phyloP scores from a whole-genome alignment of 2,797 vertebrate genomes.

The Pseudopleuronectes americanus region DNA sequence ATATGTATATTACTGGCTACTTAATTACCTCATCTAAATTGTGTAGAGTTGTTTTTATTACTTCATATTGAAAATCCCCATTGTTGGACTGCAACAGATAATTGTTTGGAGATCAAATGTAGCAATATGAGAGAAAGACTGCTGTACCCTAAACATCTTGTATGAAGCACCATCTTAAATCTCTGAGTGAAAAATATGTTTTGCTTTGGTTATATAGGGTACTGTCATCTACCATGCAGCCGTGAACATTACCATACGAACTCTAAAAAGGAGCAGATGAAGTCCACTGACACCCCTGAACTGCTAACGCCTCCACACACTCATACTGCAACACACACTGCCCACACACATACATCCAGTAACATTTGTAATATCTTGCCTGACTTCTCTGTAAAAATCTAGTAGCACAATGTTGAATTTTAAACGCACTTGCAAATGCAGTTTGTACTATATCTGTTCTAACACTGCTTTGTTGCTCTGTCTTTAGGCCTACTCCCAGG shows the following conservation, averaged over 20 bases:
- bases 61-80: not conserved
- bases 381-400: slow-evolving; percentile 64
- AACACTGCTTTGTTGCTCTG: slow-evolving; percentile 57
- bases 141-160: not conserved
- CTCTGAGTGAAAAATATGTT: slow-evolving; percentile 7
- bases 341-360: slow-evolving; percentile 75
- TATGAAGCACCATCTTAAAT: not conserved
- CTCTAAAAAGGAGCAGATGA: slow-evolving; percentile 75
- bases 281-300: slow-evolving; percentile 75
- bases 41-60: not conserved
- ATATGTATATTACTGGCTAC: not conserved
- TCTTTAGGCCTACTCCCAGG: slow-evolving; percentile 95
- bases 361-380: slow-evolving; percentile 68
- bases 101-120: not conserved
- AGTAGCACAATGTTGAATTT: slow-evolving; percentile 57
- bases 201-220: slow-evolving; percentile 6
- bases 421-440: slow-evolving; percentile 43
- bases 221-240: slow-evolving; percentile 3
- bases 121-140: not conserved
- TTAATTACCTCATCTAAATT: not conserved
- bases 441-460: slow-evolving; percentile 48
- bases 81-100: not conserved
- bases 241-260: slow-evolving; percentile 47
- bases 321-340: slow-evolving; percentile 72
- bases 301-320: slow-evolving; percentile 78